Base-by-base conservation (phyloP, 1,140 invertebrate genomes). In the Trichonephila inaurata region DNA sequence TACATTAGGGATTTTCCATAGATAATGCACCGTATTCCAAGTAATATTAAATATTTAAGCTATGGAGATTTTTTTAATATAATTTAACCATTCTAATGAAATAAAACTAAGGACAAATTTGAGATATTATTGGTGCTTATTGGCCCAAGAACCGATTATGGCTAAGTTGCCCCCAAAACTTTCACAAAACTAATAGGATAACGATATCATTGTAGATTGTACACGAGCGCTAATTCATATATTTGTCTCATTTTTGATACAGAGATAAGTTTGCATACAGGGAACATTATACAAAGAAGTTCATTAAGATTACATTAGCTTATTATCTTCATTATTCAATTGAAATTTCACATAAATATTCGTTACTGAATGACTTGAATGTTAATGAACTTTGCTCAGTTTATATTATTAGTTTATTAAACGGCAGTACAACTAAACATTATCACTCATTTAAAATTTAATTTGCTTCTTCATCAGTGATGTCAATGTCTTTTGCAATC, bases 261-360 rank as follows among this genome's bases (percentile, higher is more conserved):
- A 58, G 16, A 83, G 40, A 44, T 3, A 19, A 5, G 44, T n/a
- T 14, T 86, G 58, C 85, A 62, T 86, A 86, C 12, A 61, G 24
- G 62, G 62, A 24, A 58, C 85, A 86, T 86, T 86, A 19, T 64
- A 7, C 5, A 2, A 33, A 28, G 85, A n/a, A 86, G 28, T 86
- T 62, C 61, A 86, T 24, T 86, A 2, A 5, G 1, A 21, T 21
- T 8, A 86, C n/a, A 62, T 86, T 33, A 62, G 58, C 7, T 62
- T 60, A 86, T 86, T 86, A 86, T 86, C 85, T 60, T 60, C 18
- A 60, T 62, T 33, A 61, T 1, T 24, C 16, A 77, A 77, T 83
- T 14, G 19, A 5, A 58, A 16, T 19, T 28, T 21, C n/a, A 21
- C 12, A 86, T 86, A 61, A 86, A 86, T 86, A 86, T 86, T 86